These are phyloP conservation scores for Gopherus evgoodei DNA, from an alignment of 2,113 vertebrate species.

Conservation along the genomic window DNA sequence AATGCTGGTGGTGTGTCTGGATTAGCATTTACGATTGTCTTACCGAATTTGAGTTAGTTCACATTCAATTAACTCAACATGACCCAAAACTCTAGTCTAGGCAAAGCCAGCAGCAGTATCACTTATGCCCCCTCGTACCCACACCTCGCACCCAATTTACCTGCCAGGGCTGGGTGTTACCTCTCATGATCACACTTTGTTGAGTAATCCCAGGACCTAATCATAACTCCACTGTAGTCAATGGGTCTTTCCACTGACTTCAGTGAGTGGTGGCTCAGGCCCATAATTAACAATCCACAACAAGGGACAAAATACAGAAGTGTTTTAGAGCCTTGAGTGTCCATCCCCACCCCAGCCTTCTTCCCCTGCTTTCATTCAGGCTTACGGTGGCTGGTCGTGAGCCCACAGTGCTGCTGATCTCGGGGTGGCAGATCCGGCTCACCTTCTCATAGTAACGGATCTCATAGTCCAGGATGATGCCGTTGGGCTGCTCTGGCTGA, in stretches of 20 bases:
- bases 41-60: neutral
- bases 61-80: neutral
- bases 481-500: slow-evolving; percentile 97
- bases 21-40: neutral
- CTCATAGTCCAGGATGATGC: slow-evolving; percentile 99
- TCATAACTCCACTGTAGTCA: neutral
- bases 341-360: neutral
- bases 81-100: neutral
- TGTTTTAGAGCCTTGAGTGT: fast-evolving
- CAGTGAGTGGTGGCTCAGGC: neutral
- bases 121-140: neutral
- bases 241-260: neutral
- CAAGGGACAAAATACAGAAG: neutral
- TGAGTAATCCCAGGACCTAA: neutral
- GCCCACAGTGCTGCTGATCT: slow-evolving; percentile 51
- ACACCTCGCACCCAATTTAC: neutral
- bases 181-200: neutral
- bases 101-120: neutral
- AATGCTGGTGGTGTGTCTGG: neutral
- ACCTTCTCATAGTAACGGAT: slow-evolving; percentile 98
- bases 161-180: neutral
- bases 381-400: slow-evolving; percentile 39
- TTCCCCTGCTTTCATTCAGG: fast-evolving
- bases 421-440: slow-evolving; percentile 76
- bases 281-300: neutral